Base-by-base conservation (phyloP, 1,140 invertebrate species). In the Teleogryllus occipitalis region DNA sequence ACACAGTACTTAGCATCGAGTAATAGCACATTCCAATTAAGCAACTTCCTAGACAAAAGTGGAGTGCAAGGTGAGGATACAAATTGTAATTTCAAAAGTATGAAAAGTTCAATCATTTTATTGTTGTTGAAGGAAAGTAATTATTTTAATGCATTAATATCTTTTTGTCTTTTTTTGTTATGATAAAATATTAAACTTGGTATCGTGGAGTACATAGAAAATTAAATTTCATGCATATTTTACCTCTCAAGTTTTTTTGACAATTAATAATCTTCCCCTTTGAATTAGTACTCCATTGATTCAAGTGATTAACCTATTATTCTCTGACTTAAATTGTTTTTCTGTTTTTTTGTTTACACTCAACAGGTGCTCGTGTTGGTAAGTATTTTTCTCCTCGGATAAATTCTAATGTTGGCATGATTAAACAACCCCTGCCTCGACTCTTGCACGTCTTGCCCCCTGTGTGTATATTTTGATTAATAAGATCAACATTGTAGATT, bases 1-100 rank as follows among this genome's bases (percentile, higher is more conserved):
- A 99, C 97, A 86, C 98, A 99, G 90, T 99, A 98, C 89, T 90
- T 99, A 86, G 98, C 98, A 78, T 99, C 98, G 81, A 99, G 96
- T 89, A 99, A 99, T 90, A 98, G 97, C 87, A 97, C 96, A 83
- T 99, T 99, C 91, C 97, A 99, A 89, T 92, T 99, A 84, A 95
- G 93, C 87, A 96, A 93, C 90, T 99, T 99, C 87, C 89, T 98
- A 85, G 98, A 99, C 87, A 99, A 99, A 88, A 95, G 95, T 85
- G 95, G 94, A 85, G 92, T 96, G 80, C 95, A 96, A 95, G 96
- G 96, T 97, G 91, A 89, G 86, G 86, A 84, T 75, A 49, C 75
- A 48, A 47, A 48, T 12, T 72, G 27, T 78, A 77, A 46, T 18
- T 49, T 73, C 22, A 80, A 27, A 21, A 77, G 14, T 75, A 75